Evolutionary conservation across 2,797 vertebrate species (phyloP).

Genomic region (Vespertilio murinus): DNA sequence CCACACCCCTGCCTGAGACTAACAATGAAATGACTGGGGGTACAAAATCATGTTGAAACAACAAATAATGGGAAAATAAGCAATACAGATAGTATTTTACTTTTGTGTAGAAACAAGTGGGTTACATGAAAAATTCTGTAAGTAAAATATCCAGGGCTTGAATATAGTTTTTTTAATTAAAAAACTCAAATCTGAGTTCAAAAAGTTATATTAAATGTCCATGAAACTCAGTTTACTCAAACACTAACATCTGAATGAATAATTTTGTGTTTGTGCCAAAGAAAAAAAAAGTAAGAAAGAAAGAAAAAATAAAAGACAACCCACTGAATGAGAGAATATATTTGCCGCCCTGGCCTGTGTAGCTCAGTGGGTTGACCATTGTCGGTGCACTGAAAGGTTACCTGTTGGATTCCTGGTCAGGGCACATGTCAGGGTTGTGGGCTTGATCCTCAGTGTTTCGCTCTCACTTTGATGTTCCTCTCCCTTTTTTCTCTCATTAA

Average conservation of each 20-base stretch:
- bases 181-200: neutral
- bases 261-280: neutral
- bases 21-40: neutral
- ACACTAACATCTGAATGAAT: neutral
- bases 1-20: neutral
- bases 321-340: neutral
- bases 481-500: too few species aligned
- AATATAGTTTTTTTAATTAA: neutral
- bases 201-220: neutral
- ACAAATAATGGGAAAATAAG: neutral
- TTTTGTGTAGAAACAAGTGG: neutral
- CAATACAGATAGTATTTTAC: neutral
- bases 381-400: neutral
- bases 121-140: constrained; percentile 30
- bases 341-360: neutral
- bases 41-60: constrained; percentile 1
- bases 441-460: too few species aligned
- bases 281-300: neutral
- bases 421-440: too few species aligned
- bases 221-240: neutral
- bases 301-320: neutral
- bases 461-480: too few species aligned
- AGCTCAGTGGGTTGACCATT: neutral
- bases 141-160: constrained; percentile 44
- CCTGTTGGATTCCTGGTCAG: neutral